Evolutionary conservation across 1,140 invertebrate genomes (phyloP).

Genomic region (Sesamia nonagrioides): DNA sequence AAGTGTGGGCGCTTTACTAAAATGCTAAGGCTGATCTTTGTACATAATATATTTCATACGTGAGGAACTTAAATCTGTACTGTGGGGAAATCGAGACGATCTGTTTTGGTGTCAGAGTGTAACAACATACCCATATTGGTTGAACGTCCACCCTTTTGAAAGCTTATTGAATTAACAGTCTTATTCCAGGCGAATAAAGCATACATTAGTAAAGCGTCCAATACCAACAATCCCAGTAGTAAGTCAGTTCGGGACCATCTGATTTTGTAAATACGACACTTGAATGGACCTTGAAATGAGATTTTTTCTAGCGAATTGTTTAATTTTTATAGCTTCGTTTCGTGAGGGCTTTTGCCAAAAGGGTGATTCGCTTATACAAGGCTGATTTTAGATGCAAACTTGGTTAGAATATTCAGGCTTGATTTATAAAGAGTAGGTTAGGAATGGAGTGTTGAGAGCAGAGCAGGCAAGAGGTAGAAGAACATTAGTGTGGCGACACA

Average conservation of each 20-base stretch:
- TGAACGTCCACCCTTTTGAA: too few relatives aligned
- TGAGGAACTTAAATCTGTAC: background rate
- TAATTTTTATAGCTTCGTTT: slow-evolving; percentile 47
- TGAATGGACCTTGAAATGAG: slow-evolving; percentile 53
- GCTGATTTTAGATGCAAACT: slow-evolving; percentile 37
- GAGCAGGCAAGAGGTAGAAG: too few relatives aligned
- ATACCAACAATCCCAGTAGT: slow-evolving; percentile 15
- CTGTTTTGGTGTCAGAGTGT: too few relatives aligned
- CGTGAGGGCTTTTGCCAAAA: slow-evolving; percentile 38
- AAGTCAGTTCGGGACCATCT: slow-evolving; percentile 59
- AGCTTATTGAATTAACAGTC: too few relatives aligned
- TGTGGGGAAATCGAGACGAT: background rate
- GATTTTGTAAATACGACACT: slow-evolving; percentile 51
- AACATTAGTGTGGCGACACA: too few relatives aligned
- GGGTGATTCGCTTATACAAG: slow-evolving; percentile 47
- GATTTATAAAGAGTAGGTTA: background rate
- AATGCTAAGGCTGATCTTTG: background rate
- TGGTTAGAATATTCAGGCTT: background rate
- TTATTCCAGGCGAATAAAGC: background rate
- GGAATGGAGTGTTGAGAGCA: background rate
- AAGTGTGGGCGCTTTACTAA: slow-evolving; percentile 21
- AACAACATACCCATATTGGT: too few relatives aligned
- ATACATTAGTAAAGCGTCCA: slow-evolving; percentile 18
- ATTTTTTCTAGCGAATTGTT: slow-evolving; percentile 43
- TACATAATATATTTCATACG: background rate